Percentiles rank a stretch among this genome's conserved stretches.
Evolutionary conservation across 2,113 vertebrate genomes (phyloP).

Genomic region (Scopus umbretta): DNA sequence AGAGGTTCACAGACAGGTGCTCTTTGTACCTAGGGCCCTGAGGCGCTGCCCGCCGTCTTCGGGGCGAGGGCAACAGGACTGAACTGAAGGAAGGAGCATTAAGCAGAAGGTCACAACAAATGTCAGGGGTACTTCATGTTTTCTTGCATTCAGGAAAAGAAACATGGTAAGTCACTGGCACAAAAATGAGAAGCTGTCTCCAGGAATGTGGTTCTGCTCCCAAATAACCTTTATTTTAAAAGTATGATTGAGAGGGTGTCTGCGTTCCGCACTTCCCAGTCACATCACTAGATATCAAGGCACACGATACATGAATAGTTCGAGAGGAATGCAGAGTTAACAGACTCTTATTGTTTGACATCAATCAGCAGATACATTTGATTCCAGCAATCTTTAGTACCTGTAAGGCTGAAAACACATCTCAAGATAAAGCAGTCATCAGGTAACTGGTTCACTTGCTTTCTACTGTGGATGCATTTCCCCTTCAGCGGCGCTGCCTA

Average conservation of each 20-base stretch:
- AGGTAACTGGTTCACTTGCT: not conserved
- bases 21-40: not conserved
- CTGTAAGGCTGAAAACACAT: not conserved
- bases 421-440: not conserved
- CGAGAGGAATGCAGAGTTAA: not conserved
- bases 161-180: not conserved
- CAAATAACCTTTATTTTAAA: constrained; percentile 38
- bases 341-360: not conserved
- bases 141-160: not conserved
- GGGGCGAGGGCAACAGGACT: not conserved
- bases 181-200: constrained; percentile 35
- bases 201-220: constrained; percentile 24
- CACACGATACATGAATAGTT: not conserved
- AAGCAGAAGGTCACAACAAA: not conserved
- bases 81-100: not conserved
- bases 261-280: not conserved
- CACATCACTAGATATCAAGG: not conserved
- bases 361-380: not conserved
- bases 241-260: not conserved
- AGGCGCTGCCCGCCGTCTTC: not conserved
- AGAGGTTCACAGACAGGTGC: not conserved
- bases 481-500: not conserved
- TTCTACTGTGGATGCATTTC: not conserved
- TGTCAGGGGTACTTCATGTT: not conserved
- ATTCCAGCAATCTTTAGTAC: not conserved